Evolutionary conservation across 2,797 vertebrate genomes (phyloP), one percentile per base, ranked within the genome.

Genomic region (Petrocephalus sullivani): DNA sequence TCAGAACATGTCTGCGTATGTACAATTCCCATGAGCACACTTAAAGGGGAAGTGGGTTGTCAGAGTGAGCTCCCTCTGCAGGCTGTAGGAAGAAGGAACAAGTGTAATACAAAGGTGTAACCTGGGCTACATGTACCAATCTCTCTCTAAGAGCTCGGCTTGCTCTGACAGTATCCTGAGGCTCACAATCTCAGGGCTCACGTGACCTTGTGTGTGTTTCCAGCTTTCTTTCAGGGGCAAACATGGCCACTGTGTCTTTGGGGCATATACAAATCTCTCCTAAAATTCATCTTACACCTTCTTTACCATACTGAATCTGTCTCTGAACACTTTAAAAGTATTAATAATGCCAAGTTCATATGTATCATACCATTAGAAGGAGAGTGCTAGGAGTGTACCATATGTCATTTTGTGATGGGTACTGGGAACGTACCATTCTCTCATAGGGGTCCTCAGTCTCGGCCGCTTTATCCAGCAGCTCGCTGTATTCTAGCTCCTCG

Each of bases 401-500:
- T 53, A 49, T 54, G 10, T 64, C 58, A 19, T 60, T 51, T 19
- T 2, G 23, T 78, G 8, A 21, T 1, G 37, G 16, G 56, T 12
- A 1, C 19, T 61, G 37, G 58, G 87, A 14, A 54, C 54, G 85
- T 97, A 99, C 98, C 98, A 99, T 99, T 93, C 98, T 98, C 89
- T 99, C 98, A 0, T 97, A 98, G 10, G 97, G 97, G 90, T 99
- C 97, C 49, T 98, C 97, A 0, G 96, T 98, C 92, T 99, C 98
- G 0, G 98, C 96, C 9, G 98, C 98, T 90, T 98, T 99, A 93
- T 99, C 98, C 94, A 99, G 94, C 90, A 99, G 97, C 93, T 99
- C 98, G 6, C 97, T 98, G 95, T 99, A 99, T 92, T 99, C 98
- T 90, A 99, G 94, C 93, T 99, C 98, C 90, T 99, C 98, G 58